Conservation (phyloP, 2,797 vertebrate species). For the Fundulus diaphanus region DNA sequence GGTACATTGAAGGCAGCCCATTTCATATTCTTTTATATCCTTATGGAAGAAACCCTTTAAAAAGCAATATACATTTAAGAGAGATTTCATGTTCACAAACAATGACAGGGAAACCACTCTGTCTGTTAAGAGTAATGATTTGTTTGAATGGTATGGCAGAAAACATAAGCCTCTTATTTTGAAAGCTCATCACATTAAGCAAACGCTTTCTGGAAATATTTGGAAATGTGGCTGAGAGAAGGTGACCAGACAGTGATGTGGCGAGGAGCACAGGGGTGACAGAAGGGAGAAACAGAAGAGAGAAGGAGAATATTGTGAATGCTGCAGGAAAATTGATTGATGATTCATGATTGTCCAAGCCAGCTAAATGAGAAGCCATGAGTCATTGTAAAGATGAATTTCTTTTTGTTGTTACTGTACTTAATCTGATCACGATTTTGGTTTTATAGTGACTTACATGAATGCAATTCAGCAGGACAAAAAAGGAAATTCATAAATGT, state of each 20-base stretch:
- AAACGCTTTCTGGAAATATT: constrained; percentile 47
- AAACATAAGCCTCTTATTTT: constrained; percentile 52
- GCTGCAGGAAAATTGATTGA: constrained; percentile 43
- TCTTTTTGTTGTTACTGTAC: neutral
- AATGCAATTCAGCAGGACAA: neutral
- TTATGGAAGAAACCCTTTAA: neutral
- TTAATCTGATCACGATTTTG: no score
- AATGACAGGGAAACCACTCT: neutral
- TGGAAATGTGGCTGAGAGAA: constrained; percentile 42
- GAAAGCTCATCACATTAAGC: constrained; percentile 40
- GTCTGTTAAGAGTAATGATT: constrained; percentile 21
- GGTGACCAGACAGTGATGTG: constrained; percentile 20
- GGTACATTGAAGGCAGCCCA: neutral
- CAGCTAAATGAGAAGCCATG: neutral
- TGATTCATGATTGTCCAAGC: neutral
- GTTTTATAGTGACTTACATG: neutral
- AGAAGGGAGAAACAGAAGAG: constrained; percentile 46
- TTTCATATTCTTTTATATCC: neutral
- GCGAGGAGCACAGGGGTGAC: constrained; percentile 18
- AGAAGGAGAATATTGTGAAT: constrained; percentile 57
- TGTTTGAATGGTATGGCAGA: constrained; percentile 40
- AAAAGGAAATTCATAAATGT: neutral
- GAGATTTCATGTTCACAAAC: neutral
- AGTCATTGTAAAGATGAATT: neutral
- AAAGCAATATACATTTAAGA: neutral